Percentiles rank a stretch among this genome's conserved stretches.
phyloP scores from a whole-genome alignment of 2,113 vertebrate species.

The Ophthalmolycus amberensis region DNA sequence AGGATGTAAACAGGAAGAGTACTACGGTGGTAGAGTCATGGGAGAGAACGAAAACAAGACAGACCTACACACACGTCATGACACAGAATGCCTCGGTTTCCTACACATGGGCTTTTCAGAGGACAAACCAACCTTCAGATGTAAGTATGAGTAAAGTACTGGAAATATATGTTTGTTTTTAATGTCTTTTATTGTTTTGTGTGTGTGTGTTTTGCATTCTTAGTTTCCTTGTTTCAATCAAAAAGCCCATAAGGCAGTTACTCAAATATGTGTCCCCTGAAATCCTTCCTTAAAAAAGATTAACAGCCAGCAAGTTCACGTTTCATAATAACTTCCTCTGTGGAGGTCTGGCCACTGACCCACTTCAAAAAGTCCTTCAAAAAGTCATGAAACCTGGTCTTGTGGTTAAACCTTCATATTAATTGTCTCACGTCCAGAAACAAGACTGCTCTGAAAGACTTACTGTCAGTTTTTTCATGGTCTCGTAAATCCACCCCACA shows the following conservation, averaged over 20 bases:
- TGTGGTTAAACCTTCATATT: neutral
- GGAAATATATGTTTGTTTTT: neutral
- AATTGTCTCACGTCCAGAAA: neutral
- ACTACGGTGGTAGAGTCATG: constrained; percentile 96
- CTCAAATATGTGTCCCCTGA: neutral
- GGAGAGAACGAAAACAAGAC: constrained; percentile 91
- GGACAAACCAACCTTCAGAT: constrained; percentile 91
- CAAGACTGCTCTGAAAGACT: neutral
- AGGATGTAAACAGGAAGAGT: constrained; percentile 95
- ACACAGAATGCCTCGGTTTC: constrained; percentile 93
- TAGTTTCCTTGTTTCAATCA: neutral
- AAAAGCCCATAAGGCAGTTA: neutral
- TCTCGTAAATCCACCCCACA: constrained; percentile 19
- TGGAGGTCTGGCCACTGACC: neutral
- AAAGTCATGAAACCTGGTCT: neutral
- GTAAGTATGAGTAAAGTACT: constrained; percentile 81
- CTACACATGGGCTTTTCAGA: constrained; percentile 98
- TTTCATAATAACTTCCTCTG: neutral
- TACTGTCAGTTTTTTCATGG: neutral
- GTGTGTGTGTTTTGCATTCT: neutral
- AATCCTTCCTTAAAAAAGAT: neutral
- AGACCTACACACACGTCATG: constrained; percentile 92
- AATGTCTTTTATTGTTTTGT: neutral
- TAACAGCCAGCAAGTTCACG: neutral
- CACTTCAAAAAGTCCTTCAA: neutral